Conservation (phyloP, 30 jellyfish, hydroid and myxozoan genomes). For the Aurelia coerulea region DNA sequence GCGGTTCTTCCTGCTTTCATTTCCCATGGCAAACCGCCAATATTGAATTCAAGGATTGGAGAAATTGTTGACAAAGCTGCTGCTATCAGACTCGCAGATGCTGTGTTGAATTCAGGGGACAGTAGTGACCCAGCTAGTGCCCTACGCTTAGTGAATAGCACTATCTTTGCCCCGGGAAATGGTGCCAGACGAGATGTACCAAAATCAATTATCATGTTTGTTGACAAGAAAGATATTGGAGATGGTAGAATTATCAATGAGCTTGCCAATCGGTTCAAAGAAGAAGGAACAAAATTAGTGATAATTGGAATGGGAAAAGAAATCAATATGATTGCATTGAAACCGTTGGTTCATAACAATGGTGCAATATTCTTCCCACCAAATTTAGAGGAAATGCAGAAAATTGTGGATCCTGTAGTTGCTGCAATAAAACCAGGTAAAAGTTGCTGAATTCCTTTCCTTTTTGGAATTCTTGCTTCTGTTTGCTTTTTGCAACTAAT, state of each 20-base stretch:
- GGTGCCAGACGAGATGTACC: conserved; percentile 87
- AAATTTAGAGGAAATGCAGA: conserved; percentile 61
- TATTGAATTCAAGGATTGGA: conserved; percentile 31
- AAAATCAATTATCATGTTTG: conserved; percentile 77
- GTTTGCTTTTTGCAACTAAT: too few relatives aligned
- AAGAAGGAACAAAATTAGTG: conserved; percentile 71
- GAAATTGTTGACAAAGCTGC: conserved; percentile 10
- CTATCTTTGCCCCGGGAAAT: conserved; percentile 57
- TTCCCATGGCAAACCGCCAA: conserved; percentile 59
- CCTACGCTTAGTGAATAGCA: conserved; percentile 60
- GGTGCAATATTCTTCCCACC: conserved; percentile 93
- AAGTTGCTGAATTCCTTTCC: too few relatives aligned
- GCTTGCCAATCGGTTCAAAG: conserved; percentile 74
- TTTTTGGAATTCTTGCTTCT: too few relatives aligned
- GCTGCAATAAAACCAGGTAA: conserved; percentile 81
- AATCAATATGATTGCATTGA: conserved; percentile 34
- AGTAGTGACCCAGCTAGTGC: conserved; percentile 66
- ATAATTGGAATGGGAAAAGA: conserved; percentile 78
- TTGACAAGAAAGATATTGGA: conserved; percentile 58
- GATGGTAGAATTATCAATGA: conserved; percentile 41
- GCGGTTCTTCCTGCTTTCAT: conserved; percentile 50
- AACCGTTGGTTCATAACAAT: conserved; percentile 38
- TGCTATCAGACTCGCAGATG: background rate
- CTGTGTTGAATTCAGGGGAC: conserved; percentile 19
- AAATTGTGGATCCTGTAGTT: conserved; percentile 55